phyloP scores from a whole-genome alignment of 1,140 invertebrate species.

The Alviniconcha marisindica region DNA sequence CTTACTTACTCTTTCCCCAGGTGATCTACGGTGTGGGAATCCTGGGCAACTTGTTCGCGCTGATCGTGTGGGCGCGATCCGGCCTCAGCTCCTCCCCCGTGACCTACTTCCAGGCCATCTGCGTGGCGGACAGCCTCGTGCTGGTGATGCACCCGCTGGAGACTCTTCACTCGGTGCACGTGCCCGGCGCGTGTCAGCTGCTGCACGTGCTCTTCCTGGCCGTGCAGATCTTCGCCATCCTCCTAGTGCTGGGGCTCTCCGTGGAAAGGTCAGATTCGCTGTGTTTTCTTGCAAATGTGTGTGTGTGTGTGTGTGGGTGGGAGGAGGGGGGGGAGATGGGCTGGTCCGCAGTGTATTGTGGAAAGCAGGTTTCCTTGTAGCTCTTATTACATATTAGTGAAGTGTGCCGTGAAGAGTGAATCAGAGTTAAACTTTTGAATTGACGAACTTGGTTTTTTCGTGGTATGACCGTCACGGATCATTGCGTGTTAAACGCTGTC shows the following conservation, averaged over 20 bases:
- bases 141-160: conserved; percentile 41
- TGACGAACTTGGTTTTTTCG: too few species aligned
- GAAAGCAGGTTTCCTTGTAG: too few species aligned
- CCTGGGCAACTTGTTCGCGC: conserved; percentile 38
- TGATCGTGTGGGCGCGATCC: conserved; percentile 39
- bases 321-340: not conserved
- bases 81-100: conserved; percentile 29
- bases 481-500: too few species aligned
- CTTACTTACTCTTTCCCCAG: too few species aligned
- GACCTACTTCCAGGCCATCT: conserved; percentile 45
- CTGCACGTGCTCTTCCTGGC: conserved; percentile 46
- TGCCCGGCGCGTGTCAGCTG: conserved; percentile 37
- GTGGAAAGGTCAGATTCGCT: conserved; percentile 25
- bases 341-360: too few species aligned
- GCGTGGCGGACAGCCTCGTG: conserved; percentile 46
- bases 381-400: too few species aligned
- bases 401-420: too few species aligned
- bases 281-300: too few species aligned
- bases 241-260: conserved; percentile 41
- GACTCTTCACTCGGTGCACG: conserved; percentile 33
- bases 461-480: too few species aligned
- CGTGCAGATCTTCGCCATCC: conserved; percentile 44
- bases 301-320: not conserved
- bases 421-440: too few species aligned
- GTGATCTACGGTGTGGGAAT: conserved; percentile 40